phyloP scores from a whole-genome alignment of 2,888 invertebrate genomes.

The Meteorus colon region DNA sequence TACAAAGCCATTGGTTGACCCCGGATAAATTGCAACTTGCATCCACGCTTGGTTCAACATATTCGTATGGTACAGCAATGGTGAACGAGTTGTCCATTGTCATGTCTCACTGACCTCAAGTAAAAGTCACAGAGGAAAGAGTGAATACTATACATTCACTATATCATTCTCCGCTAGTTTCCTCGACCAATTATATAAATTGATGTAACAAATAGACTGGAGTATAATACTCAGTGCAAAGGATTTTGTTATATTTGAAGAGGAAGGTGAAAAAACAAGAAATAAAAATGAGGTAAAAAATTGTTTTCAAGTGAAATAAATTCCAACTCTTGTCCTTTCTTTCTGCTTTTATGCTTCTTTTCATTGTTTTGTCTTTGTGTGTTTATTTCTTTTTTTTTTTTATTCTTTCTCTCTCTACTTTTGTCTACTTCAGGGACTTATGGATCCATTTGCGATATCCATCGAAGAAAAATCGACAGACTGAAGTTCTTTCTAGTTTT shows the following conservation, averaged over 20 bases:
- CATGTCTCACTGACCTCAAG: conserved; percentile 19
- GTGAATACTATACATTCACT: conserved; percentile 13
- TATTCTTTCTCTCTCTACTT: background rate
- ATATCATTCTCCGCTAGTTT: conserved; percentile 13
- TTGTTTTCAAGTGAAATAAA: conserved; percentile 30
- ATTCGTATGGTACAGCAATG: conserved; percentile 7
- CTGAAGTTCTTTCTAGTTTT: background rate
- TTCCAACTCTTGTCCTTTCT: conserved; percentile 7
- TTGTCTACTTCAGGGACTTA: conserved; percentile 14
- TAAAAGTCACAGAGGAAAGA: background rate
- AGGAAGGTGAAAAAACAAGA: background rate
- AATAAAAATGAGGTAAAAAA: background rate
- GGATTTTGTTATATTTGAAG: background rate
- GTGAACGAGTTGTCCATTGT: conserved; percentile 27
- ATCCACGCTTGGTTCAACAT: conserved; percentile 34
- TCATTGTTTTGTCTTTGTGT: background rate
- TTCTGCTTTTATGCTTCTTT: background rate
- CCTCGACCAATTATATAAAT: conserved; percentile 23
- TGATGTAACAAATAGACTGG: background rate
- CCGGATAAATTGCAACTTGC: conserved; percentile 39
- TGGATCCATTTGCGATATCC: conserved; percentile 27
- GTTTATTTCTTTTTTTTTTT: background rate
- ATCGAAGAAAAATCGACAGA: conserved; percentile 21
- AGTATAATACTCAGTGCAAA: background rate
- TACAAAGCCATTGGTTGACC: conserved; percentile 34